Conservation (phyloP, 2,113 vertebrate genomes). For the Strigops habroptila region DNA sequence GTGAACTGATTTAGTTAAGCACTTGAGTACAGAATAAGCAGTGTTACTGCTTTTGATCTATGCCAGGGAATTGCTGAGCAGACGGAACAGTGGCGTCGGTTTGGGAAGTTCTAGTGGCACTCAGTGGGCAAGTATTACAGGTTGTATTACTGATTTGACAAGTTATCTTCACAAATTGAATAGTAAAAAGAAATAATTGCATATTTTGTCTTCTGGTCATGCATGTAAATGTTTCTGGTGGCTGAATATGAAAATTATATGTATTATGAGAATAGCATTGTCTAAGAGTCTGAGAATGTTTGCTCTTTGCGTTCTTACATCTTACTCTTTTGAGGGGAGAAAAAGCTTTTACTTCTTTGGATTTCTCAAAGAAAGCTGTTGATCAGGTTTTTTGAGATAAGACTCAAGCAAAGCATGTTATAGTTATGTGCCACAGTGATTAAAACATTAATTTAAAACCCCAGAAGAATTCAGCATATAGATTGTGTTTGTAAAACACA, state of each 20-base stretch:
- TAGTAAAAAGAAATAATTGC: constrained; percentile 12
- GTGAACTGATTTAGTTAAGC: background rate
- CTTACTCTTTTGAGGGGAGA: background rate
- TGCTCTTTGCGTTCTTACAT: background rate
- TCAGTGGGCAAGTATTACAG: background rate
- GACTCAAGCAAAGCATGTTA: background rate
- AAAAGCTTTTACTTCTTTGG: background rate
- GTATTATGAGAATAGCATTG: background rate
- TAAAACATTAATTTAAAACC: background rate
- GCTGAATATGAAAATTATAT: background rate
- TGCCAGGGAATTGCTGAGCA: background rate
- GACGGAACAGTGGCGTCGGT: background rate
- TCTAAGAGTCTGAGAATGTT: background rate
- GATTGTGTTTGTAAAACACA: background rate
- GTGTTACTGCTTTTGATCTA: background rate
- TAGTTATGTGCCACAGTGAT: background rate
- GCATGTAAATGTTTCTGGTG: background rate
- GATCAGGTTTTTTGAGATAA: background rate
- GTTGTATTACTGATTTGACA: background rate
- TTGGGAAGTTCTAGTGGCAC: background rate
- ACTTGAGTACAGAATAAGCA: background rate
- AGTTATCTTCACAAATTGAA: background rate
- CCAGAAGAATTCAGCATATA: background rate
- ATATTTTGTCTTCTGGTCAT: background rate
- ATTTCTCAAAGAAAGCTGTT: background rate